phyloP scores from a whole-genome alignment of 2,113 vertebrate species.

The Rhineura floridana region DNA sequence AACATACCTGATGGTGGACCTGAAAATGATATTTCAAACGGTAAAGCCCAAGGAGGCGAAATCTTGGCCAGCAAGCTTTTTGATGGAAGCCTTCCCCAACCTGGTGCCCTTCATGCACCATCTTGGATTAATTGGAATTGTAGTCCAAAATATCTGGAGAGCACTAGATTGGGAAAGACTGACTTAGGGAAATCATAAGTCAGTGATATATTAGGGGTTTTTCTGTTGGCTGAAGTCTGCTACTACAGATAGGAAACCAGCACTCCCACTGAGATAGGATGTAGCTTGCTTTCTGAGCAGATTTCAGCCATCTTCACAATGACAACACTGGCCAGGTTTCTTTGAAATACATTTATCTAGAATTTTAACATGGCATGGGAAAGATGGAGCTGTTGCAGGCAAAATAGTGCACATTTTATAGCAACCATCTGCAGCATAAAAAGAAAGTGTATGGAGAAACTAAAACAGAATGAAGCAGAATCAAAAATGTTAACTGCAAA shows the following conservation, averaged over 20 bases:
- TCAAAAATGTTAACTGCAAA: constrained; percentile 12
- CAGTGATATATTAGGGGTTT: background rate
- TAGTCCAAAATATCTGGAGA: no score
- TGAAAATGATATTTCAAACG: no score
- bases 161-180: no score
- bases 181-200: background rate
- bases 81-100: no score
- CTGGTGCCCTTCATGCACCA: no score
- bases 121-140: no score
- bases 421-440: constrained; percentile 37
- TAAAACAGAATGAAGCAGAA: no score
- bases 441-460: constrained; percentile 40
- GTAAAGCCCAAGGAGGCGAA: no score
- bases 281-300: background rate
- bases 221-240: background rate
- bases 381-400: no score
- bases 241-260: constrained; percentile 6
- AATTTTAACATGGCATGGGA: background rate
- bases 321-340: background rate
- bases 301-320: background rate
- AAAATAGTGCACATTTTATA: background rate
- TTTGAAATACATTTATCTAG: background rate
- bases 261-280: background rate
- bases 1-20: no score
- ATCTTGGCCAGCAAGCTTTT: no score